Evolutionary conservation across 1,140 invertebrate genomes (phyloP), one percentile per base, ranked within the genome.

Genomic region (Tribolium madens): DNA sequence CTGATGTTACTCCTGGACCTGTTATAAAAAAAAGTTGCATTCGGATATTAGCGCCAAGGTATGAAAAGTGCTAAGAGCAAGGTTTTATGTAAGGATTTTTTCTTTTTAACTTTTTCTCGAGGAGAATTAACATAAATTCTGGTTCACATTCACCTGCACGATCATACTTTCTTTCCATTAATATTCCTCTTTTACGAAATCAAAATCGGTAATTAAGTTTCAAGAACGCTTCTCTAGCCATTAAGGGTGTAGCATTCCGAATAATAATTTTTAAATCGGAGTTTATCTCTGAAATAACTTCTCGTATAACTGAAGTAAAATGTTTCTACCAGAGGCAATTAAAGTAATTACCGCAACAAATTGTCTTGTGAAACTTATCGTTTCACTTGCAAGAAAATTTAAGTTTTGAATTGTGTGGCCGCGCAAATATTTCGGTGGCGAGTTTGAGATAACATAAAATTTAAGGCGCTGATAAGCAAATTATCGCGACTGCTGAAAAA

Each of bases 161-260:
- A 64, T 64, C 57, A 33, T 64, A 64, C 57, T 64, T 64, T 64
- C 57, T 64, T 64, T 64, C 57, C 21, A 64, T 64, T 64, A 64
- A 64, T 64, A 64, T 64, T 64, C 57, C 57, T 64, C 26, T 57
- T 64, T 64, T 64, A 64, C 57, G 57, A 64, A 64, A 64, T 33
- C 26, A 13, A 64, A 33, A 64, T 64, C 26, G 57, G 21, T 64
- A 64, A 64, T 64, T 64, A 64, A 33, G n/a, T 12, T 33, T 64
- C 9, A 9, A 12, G 26, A 33, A 33, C 21, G 21, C 57, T 33
- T 64, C 21, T 64, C 26, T 33, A 57, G 10, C 13, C 14, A 64
- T 64, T 64, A 14, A n/a, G 26, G 12, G 26, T 33, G n/a, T 64
- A 64, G 12, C 21, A 13, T 33, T 33, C 57, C 1, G 21, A 64